Base-by-base conservation (phyloP, 2,888 invertebrate genomes). In the Agonum fuliginosum region DNA sequence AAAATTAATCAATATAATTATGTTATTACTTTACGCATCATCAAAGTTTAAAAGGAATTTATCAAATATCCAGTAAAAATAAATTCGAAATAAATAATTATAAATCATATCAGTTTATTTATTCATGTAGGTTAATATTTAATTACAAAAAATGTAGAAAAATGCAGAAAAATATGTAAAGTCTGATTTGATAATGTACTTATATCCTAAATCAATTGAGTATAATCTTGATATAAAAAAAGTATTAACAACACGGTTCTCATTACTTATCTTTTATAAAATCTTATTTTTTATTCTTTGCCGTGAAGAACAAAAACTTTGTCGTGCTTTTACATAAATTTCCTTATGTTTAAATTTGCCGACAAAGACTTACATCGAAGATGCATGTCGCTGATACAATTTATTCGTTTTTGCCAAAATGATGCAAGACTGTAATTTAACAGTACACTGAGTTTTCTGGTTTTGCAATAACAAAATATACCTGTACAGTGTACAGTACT, bases 391-490 rank as follows among this genome's bases (percentile, higher is more conserved):
- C 34, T 62, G 62, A 62, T 62, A 62, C 37, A 62, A 37, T 62
- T 62, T 62, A 30, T 72, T 10, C 37, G 30, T 72, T 72, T 72
- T 72, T 54, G 34, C 51, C 19, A 37, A 54, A 37, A 37, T 54
- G 37, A 58, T 73, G 73, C 73, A 54, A 73, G 41, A 73, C 22
- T 5, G 54, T 22, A 73, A 73, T 73, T 73, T 73, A 22, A 73
- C 73, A 73, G 58, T 73, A 73, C 54, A 58, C 37, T 73, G 58
- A 73, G 58, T 73, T 73, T 73, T 73, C 71, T 72, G 20, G 34
- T 73, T 73, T 73, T 73, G 58, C 17, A 54, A 73, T 8, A 73
- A 20, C 62, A 62, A 62, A 62, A 34, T 30, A 62, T 62, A n/a
- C n/a, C n/a, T n/a, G n/a, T n/a, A 34, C 37, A 34, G 17, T 8